Base-by-base conservation (phyloP, 2,113 vertebrate species). In the Naja naja region DNA sequence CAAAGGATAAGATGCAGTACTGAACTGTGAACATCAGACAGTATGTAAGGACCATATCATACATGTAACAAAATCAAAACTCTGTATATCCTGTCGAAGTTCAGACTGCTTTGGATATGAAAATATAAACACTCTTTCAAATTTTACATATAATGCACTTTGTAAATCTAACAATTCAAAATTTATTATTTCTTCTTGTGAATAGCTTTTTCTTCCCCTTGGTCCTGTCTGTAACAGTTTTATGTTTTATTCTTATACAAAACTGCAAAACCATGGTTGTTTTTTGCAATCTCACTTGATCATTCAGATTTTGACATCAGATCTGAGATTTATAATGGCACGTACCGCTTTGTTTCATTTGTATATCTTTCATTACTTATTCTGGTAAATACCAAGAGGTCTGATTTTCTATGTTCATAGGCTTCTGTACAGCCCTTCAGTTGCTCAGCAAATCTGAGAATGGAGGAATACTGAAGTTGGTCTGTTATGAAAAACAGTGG, bases 71-170 rank as follows among this genome's bases (percentile, higher is more conserved):
- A 81, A 86, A 93, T 1, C 25, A 34, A 58, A 69, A 2, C 43
- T 93, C n/a, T 3, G 39, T 93, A 60, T 45, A 56, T 85, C 64
- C 85, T 94, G 14, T 34, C 91, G 30, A 23, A 90, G 85, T 90
- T 90, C 87, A 92, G 60, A 56, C 87, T 87, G 45, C 74, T 89
- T 39, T 91, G 49, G n/a, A 93, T 47, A 43, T 23, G 54, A 94
- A 90, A 94, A 87, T 47, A 3, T 2, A 88, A 92, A 58, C 74
- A 60, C 94, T 30, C 18, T 93, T 91, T 52, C n/a, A 10, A 64
- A 34, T 39, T 95, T 95, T 94, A 89, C 86, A 87, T 45, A 56
- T 94, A 91, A 92, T 47, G 7, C 6, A n/a, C 58, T 90, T 34
- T 89, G 92, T 88, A 74, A 11, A 92, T 87, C 9, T 90, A 52